Evolutionary conservation across 2,797 vertebrate genomes (phyloP).

Genomic region (Ceyx erithaca): DNA sequence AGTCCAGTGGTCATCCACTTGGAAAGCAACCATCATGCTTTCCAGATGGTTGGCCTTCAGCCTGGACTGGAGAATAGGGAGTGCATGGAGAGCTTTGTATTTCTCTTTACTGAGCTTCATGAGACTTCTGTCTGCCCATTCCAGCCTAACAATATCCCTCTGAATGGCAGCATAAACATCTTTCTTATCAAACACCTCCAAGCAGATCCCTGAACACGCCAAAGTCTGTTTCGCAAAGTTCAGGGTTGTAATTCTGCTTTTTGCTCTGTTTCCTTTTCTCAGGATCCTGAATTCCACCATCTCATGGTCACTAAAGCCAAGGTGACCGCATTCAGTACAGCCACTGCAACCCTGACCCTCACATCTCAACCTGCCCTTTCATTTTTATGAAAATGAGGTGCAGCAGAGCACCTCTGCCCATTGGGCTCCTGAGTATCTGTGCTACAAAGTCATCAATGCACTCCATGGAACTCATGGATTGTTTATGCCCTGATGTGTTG

Average conservation of each 20-base stretch:
- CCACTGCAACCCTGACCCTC: not conserved
- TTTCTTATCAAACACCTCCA: not conserved
- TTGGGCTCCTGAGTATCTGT: not conserved
- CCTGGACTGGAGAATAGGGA: not conserved
- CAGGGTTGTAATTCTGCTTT: not conserved
- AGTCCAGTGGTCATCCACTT: not conserved
- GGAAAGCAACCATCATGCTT: not conserved
- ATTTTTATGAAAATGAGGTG: not conserved
- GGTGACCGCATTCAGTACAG: not conserved
- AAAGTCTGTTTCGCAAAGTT: not conserved
- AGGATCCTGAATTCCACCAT: not conserved
- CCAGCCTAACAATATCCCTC: not conserved
- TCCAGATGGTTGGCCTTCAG: not conserved
- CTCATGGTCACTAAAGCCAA: not conserved
- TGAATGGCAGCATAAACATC: not conserved
- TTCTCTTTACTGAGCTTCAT: not conserved
- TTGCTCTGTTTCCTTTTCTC: not conserved
- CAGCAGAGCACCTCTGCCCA: not conserved
- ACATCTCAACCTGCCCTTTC: not conserved
- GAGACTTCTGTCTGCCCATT: not conserved
- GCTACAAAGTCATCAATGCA: not conserved
- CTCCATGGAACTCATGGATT: not conserved
- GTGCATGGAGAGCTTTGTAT: not conserved
- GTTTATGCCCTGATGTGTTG: accelerated
- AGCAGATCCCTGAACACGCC: not conserved